Percentiles rank a stretch among this genome's conserved stretches.
Evolutionary conservation across 2,113 vertebrate genomes (phyloP).

Genomic region (Gobiocypris rarus): DNA sequence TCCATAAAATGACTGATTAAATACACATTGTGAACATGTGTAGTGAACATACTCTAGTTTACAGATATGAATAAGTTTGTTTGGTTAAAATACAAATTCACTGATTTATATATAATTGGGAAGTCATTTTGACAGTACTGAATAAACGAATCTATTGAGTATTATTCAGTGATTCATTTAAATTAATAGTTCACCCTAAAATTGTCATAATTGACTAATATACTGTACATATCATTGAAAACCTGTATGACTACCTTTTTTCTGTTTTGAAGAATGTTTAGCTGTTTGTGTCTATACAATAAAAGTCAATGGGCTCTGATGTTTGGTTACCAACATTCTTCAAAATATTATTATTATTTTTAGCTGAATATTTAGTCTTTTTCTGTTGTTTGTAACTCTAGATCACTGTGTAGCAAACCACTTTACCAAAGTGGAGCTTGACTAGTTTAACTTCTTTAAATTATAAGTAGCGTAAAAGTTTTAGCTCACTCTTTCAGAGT

Average conservation of each 20-base stretch:
- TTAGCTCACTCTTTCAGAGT: background rate
- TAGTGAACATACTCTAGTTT: background rate
- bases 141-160: background rate
- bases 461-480: background rate
- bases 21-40: background rate
- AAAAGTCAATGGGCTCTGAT: no score
- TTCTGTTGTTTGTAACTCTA: background rate
- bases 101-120: background rate
- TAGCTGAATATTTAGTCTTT: background rate
- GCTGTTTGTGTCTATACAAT: no score
- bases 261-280: no score
- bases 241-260: no score
- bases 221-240: no score
- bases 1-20: background rate
- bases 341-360: background rate
- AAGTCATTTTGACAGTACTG: background rate
- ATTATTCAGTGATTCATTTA: background rate
- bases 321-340: no score
- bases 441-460: slow-evolving; percentile 7
- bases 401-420: no score
- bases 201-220: no score
- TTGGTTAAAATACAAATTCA: background rate
- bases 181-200: no score
- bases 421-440: background rate
- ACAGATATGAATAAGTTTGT: background rate